These are phyloP conservation scores for Ganaspis sp. DNA, from an alignment of 1,140 invertebrate species.

Conservation along the genomic window DNA sequence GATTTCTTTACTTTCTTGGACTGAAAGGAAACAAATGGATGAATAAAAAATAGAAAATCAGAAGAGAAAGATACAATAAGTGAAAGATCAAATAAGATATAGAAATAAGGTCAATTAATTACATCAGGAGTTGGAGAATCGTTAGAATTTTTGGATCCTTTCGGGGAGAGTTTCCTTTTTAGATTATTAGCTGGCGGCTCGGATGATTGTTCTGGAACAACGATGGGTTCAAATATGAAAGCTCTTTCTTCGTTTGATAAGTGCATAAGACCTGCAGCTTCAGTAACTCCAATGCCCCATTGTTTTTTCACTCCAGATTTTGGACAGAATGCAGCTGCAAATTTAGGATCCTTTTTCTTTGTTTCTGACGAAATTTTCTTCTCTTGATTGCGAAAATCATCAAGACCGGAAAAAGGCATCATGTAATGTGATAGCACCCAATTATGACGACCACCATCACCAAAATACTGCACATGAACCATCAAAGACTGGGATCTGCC, in stretches of 20 bases:
- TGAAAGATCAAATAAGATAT: not conserved
- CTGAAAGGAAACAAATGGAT: not conserved
- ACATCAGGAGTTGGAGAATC: constrained; percentile 40
- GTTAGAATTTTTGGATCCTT: constrained; percentile 48
- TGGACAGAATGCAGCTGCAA: constrained; percentile 75
- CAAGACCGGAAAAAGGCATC: constrained; percentile 81
- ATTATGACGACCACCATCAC: constrained; percentile 85
- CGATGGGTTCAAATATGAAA: constrained; percentile 45
- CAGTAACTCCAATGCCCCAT: constrained; percentile 81
- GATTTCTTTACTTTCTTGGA: not conserved
- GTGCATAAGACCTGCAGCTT: constrained; percentile 68
- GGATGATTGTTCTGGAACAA: constrained; percentile 37
- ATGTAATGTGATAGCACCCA: constrained; percentile 83
- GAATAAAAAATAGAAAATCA: constrained; percentile 13
- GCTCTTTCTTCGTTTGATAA: constrained; percentile 56
- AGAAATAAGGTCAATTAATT: constrained; percentile 42
- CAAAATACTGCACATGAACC: constrained; percentile 90
- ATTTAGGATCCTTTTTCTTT: constrained; percentile 75
- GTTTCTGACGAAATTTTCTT: constrained; percentile 47
- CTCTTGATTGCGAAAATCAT: constrained; percentile 77
- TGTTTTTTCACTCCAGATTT: constrained; percentile 73
- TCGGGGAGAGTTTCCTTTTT: constrained; percentile 44
- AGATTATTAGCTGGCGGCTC: constrained; percentile 31
- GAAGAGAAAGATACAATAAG: not conserved
- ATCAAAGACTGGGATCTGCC: constrained; percentile 62